Evolutionary conservation across 2,113 vertebrate species (phyloP), one percentile per base, ranked within the genome.

Genomic region (Oplegnathus fasciatus): DNA sequence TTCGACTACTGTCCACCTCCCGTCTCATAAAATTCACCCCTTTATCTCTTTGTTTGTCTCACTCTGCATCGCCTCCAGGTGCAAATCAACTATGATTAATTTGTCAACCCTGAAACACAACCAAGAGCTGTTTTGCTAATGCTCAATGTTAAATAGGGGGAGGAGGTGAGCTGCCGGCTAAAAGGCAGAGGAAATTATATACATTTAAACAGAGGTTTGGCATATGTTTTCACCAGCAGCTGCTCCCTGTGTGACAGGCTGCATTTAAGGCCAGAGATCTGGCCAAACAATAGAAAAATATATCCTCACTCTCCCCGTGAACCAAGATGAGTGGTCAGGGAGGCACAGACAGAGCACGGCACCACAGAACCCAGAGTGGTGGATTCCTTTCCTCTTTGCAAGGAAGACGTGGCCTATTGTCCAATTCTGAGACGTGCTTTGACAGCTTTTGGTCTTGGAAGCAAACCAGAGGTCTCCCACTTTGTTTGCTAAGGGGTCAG

Each of bases 211-310:
- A 17, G 68, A 83, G 86, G 78, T 87, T 82, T 83, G 81, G 68
- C 77, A 2, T 64, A 28, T 40, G 70, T 85, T 86, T 80, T 68
- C 78, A 75, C 80, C 78, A 72, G 82, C 87, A 89, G 91, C 86
- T 88, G 91, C 79, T 90, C 69, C 65, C 52, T 44, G 26, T 32
- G 84, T 85, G 91, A 92, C 90, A 92, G 88, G 83, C 86, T 89
- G 78, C 92, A 87, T 86, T 94, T 92, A 87, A 80, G 91, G 78
- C 84, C 24, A 0, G 58, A 87, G 66, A 86, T 82, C 72, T 78
- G 67, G 82, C 61, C 78, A 80, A 78, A 83, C 52, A 82, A 84
- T 34, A 75, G 58, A 66, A 71, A 88, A 46, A 82, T 74, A n/a
- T 61, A 80, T 84, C 78, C 76, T 87, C 14, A n/a, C 20, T 72